These are phyloP conservation scores for Misgurnus anguillicaudatus DNA, from an alignment of 2,113 vertebrate genomes.

Conservation along the genomic window DNA sequence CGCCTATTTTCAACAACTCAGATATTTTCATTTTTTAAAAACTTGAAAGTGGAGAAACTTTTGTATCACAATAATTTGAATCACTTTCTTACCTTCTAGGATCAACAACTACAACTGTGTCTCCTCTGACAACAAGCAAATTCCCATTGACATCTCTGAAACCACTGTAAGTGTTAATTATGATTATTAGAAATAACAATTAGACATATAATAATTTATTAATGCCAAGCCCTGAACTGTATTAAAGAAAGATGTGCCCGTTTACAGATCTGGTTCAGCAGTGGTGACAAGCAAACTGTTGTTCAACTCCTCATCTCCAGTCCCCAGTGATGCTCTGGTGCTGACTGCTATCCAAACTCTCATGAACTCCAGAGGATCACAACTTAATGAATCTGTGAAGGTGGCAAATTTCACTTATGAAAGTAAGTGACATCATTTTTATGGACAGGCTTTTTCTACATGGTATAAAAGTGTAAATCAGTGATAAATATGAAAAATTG, in stretches of 20 bases:
- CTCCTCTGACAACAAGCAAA: not conserved
- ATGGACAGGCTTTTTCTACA: not conserved
- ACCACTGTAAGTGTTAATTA: not conserved
- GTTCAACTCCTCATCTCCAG: slow-evolving; percentile 28
- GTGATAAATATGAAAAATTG: not conserved
- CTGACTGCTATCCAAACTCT: slow-evolving; percentile 8
- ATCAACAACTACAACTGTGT: slow-evolving; percentile 3
- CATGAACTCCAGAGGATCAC: not conserved
- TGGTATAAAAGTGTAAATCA: no score
- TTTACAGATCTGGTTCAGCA: not conserved
- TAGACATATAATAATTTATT: not conserved
- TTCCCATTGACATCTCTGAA: not conserved
- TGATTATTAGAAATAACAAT: not conserved
- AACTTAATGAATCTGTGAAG: not conserved
- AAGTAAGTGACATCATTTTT: not conserved
- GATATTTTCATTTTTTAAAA: no score
- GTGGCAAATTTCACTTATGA: not conserved
- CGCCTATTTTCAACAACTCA: not conserved
- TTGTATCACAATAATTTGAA: not conserved
- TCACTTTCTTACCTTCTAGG: not conserved
- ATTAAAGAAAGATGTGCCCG: not conserved
- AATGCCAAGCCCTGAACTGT: slow-evolving; percentile 2
- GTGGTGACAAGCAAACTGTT: slow-evolving; percentile 2
- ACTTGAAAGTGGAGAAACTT: not conserved
- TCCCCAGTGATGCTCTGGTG: slow-evolving; percentile 9